Conservation (phyloP, 1,140 invertebrate genomes). For the Liolophura sinensis region DNA sequence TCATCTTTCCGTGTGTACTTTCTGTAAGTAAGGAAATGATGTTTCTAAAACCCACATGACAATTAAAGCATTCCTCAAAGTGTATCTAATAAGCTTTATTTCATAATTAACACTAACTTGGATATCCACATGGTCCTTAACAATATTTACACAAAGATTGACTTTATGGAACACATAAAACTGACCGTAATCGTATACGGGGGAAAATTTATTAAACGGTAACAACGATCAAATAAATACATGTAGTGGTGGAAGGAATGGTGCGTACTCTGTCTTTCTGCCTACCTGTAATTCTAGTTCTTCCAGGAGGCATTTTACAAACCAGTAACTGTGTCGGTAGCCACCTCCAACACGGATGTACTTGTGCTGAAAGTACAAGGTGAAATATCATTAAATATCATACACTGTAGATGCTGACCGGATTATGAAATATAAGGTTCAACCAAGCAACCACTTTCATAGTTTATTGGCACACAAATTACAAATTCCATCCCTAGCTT, state of each 20-base stretch:
- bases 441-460: neutral
- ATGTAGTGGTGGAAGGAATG: neutral
- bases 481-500: neutral
- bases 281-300: slow-evolving; percentile 49
- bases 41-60: too few relatives aligned
- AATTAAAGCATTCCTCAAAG: too few relatives aligned
- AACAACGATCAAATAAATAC: neutral
- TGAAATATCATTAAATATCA: neutral
- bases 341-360: slow-evolving; percentile 58
- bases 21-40: too few relatives aligned
- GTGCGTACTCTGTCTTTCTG: neutral
- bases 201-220: neutral
- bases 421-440: neutral
- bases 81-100: too few relatives aligned
- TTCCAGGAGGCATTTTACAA: slow-evolving; percentile 54
- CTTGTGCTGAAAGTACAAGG: slow-evolving; percentile 48
- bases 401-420: neutral
- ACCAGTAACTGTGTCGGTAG: slow-evolving; percentile 58
- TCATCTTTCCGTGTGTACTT: too few relatives aligned
- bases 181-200: neutral
- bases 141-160: neutral
- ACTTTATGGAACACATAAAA: neutral
- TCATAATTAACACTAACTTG: neutral
- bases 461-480: neutral
- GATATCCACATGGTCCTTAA: neutral